Conservation (phyloP, 2,113 vertebrate species). For the Notarius quadriscutis region DNA sequence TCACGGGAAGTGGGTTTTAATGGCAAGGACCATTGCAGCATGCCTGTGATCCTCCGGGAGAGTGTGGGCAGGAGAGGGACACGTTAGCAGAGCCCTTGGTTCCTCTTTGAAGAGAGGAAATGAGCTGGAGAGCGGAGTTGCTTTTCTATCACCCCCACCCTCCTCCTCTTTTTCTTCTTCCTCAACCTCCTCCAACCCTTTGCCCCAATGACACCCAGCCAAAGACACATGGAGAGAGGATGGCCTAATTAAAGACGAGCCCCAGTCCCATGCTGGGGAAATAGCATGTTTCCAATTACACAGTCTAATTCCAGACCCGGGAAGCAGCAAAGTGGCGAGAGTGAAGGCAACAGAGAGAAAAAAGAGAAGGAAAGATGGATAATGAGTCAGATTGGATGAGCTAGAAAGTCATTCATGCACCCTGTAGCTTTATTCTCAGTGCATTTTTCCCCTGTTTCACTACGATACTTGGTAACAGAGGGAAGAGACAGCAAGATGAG, state of each 20-base stretch:
- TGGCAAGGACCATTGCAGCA: neutral
- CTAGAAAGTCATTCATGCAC: conserved; percentile 13
- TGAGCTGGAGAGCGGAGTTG: conserved; percentile 25
- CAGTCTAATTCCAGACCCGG: conserved; percentile 70
- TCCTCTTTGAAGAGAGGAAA: conserved; percentile 51
- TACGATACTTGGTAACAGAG: conserved; percentile 11
- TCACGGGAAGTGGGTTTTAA: conserved; percentile 42
- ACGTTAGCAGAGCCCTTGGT: neutral
- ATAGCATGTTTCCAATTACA: conserved; percentile 77
- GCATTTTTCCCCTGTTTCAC: neutral
- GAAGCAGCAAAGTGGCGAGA: conserved; percentile 54
- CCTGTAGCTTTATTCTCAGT: neutral
- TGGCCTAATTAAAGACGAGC: conserved; percentile 66
- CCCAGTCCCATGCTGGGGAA: conserved; percentile 72
- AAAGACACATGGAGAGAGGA: conserved; percentile 49
- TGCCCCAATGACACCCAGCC: conserved; percentile 37
- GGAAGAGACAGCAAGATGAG: neutral
- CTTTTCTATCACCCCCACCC: conserved; percentile 6
- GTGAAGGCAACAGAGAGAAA: conserved; percentile 55
- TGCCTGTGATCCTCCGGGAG: conserved; percentile 22
- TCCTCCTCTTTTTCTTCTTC: conserved; percentile 2
- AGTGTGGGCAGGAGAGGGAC: conserved; percentile 25
- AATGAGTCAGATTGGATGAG: conserved; percentile 16
- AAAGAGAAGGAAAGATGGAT: conserved; percentile 53
- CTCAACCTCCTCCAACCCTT: conserved; percentile 15